Conservation (phyloP, 64 coral and sea anemone species). For the Acropora tenuis region DNA sequence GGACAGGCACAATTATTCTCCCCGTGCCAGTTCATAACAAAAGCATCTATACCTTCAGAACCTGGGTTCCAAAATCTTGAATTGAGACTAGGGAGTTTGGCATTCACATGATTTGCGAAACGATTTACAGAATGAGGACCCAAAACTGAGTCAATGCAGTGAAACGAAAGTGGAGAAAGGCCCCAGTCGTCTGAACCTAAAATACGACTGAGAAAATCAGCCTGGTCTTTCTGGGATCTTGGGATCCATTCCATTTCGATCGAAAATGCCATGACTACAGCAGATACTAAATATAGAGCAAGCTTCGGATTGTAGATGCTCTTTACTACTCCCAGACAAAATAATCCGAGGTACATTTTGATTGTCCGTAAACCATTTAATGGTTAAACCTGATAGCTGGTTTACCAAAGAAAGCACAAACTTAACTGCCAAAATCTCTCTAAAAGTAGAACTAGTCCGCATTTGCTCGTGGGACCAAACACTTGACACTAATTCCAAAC, state of each 20-base stretch:
- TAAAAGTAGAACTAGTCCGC: slow-evolving; percentile 57
- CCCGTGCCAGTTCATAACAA: too few relatives aligned
- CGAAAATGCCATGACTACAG: slow-evolving; percentile 39
- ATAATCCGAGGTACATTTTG: slow-evolving; percentile 65
- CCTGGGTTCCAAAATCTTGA: background rate
- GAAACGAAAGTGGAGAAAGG: background rate
- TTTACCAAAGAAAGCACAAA: slow-evolving; percentile 46
- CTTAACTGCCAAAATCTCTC: slow-evolving; percentile 72
- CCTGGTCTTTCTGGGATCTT: slow-evolving; percentile 39
- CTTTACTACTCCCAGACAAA: slow-evolving; percentile 31
- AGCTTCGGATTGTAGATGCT: slow-evolving; percentile 41
- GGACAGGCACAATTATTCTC: slow-evolving; percentile 36
- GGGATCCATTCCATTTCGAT: slow-evolving; percentile 74
- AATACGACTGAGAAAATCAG: slow-evolving; percentile 44
- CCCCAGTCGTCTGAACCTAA: background rate
- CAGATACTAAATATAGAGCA: slow-evolving; percentile 33
- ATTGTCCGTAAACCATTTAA: slow-evolving; percentile 45
- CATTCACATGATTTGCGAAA: slow-evolving; percentile 32
- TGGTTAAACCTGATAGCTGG: too few relatives aligned
- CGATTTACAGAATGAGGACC: slow-evolving; percentile 10
- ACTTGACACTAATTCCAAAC: slow-evolving; percentile 47
- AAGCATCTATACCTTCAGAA: background rate
- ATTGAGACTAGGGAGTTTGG: slow-evolving; percentile 23
- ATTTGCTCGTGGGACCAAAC: slow-evolving; percentile 49
- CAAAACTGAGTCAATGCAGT: slow-evolving; percentile 5